Percentiles rank a stretch among this genome's conserved stretches.
These are phyloP conservation scores for Elachura formosa DNA, from an alignment of 2,113 vertebrate species.

Conservation along the genomic window DNA sequence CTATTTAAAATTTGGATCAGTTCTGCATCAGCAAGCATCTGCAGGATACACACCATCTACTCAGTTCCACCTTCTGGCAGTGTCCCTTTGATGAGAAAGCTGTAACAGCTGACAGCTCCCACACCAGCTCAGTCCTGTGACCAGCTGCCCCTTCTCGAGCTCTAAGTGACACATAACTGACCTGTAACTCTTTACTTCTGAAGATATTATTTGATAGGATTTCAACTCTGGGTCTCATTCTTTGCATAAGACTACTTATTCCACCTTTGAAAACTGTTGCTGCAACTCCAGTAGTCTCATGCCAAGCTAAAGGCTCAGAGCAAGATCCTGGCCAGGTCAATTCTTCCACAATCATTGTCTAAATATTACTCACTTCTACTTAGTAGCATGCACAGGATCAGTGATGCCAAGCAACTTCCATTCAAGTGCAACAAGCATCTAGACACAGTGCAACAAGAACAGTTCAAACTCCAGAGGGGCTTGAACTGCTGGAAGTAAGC, in stretches of 20 bases:
- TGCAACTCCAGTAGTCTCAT: neutral
- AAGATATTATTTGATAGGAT: neutral
- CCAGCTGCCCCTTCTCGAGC: neutral
- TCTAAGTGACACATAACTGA: neutral
- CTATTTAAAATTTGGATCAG: neutral
- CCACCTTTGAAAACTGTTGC: neutral
- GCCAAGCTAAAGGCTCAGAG: conserved; percentile 14
- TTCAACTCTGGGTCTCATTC: neutral
- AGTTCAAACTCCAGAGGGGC: conserved; percentile 64
- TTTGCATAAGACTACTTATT: neutral
- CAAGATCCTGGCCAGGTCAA: conserved; percentile 3
- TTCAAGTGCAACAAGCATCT: conserved; percentile 66
- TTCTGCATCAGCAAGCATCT: neutral
- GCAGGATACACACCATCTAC: neutral
- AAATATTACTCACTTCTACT: conserved; percentile 62
- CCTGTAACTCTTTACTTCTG: neutral
- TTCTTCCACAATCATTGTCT: conserved; percentile 32
- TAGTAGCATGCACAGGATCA: conserved; percentile 65
- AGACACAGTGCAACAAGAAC: conserved; percentile 65
- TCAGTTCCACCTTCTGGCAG: neutral
- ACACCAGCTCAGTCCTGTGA: neutral
- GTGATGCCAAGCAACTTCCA: conserved; percentile 66
- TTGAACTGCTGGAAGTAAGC: conserved; percentile 64
- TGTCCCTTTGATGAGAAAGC: neutral
- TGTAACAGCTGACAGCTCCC: neutral